Evolutionary conservation across 2,797 vertebrate species (phyloP).

Genomic region (Manis pentadactyla): DNA sequence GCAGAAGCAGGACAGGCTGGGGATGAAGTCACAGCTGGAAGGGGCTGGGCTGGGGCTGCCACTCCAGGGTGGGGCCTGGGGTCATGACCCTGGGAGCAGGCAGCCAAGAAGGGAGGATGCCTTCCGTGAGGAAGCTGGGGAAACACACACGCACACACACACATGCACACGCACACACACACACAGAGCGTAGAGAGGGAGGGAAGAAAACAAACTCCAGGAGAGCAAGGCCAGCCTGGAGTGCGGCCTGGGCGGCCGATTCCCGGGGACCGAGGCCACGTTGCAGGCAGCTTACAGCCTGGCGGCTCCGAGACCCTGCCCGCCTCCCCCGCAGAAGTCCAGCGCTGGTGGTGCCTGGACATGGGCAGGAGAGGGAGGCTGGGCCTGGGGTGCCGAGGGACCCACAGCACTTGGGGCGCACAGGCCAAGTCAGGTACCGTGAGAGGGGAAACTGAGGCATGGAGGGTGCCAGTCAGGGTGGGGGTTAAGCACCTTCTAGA

Average conservation of each 20-base stretch:
- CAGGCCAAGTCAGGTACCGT: slow-evolving; percentile 68
- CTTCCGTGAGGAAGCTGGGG: slow-evolving; percentile 69
- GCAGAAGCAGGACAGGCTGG: slow-evolving; percentile 65
- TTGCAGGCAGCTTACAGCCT: slow-evolving; percentile 55
- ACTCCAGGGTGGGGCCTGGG: slow-evolving; percentile 82
- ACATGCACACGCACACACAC: neutral
- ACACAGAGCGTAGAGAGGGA: slow-evolving; percentile 31
- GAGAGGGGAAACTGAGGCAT: slow-evolving; percentile 72
- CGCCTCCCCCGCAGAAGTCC: slow-evolving; percentile 47
- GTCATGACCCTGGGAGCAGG: slow-evolving; percentile 71
- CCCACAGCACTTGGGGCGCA: slow-evolving; percentile 63
- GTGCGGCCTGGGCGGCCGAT: neutral
- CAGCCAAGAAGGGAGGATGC: slow-evolving; percentile 81
- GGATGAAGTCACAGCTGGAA: slow-evolving; percentile 83
- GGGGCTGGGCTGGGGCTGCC: slow-evolving; percentile 79
- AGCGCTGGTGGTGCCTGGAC: slow-evolving; percentile 42
- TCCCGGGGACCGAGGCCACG: slow-evolving; percentile 71
- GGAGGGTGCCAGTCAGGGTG: neutral
- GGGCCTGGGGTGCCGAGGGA: slow-evolving; percentile 61
- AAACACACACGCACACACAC: neutral
- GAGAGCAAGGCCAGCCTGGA: slow-evolving; percentile 53
- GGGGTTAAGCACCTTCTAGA: neutral
- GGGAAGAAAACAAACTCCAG: slow-evolving; percentile 69
- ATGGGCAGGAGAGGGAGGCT: slow-evolving; percentile 70
- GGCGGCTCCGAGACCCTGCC: slow-evolving; percentile 13